phyloP scores from a whole-genome alignment of 2,888 invertebrate species.

The Endotricha flammealis region DNA sequence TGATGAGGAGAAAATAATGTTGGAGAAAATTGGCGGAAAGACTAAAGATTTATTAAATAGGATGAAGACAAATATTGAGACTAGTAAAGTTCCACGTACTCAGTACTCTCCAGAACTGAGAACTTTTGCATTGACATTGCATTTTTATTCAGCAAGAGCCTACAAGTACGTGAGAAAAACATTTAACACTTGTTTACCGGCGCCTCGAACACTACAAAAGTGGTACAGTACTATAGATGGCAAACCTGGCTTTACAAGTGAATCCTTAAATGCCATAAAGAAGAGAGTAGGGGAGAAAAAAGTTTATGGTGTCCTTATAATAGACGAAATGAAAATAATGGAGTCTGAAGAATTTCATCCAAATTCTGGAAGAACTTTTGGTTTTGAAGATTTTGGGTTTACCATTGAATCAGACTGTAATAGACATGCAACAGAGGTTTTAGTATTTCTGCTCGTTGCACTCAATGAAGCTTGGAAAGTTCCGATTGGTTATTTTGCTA shows the following conservation, averaged over 20 bases:
- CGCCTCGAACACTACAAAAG: conserved; percentile 8
- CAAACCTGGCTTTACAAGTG: conserved; percentile 14
- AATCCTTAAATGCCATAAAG: conserved; percentile 13
- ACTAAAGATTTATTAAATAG: background rate
- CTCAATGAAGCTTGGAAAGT: conserved; percentile 14
- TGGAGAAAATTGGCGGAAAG: background rate
- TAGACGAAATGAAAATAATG: conserved; percentile 10
- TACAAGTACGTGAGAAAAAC: conserved; percentile 14
- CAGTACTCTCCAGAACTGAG: conserved; percentile 3
- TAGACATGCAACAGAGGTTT: conserved; percentile 13
- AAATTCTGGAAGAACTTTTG: conserved; percentile 2
- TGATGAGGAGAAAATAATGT: background rate
- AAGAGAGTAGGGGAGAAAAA: conserved; percentile 5
- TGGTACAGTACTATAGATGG: conserved; percentile 14
- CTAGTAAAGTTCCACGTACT: background rate
- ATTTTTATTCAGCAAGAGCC: conserved; percentile 14
- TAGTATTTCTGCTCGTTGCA: conserved; percentile 17
- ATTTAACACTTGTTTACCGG: conserved; percentile 14
- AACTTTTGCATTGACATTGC: conserved; percentile 11
- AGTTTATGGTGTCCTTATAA: background rate
- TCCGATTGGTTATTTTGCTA: conserved; percentile 15
- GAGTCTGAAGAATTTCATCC: background rate
- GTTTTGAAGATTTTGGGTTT: conserved; percentile 4
- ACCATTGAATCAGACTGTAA: conserved; percentile 6
- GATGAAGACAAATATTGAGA: background rate